These are phyloP conservation scores for Ptychoptera contaminata DNA, from an alignment of 2,888 invertebrate genomes.

Conservation along the genomic window DNA sequence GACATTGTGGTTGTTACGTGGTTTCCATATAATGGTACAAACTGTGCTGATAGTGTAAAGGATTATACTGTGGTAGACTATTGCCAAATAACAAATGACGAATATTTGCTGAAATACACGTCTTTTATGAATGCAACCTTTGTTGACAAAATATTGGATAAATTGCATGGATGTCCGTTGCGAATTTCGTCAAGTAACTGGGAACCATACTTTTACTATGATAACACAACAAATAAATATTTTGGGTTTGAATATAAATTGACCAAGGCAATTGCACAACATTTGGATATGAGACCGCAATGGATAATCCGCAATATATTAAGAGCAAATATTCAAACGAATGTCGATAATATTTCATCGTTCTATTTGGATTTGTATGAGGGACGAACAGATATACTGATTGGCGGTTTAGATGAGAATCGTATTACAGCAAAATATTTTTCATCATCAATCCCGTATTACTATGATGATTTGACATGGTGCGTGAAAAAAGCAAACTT, in stretches of 20 bases:
- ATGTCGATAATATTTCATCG: too few species aligned
- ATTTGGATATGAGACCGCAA: slow-evolving; percentile 18
- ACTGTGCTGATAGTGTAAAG: slow-evolving; percentile 20
- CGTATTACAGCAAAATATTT: slow-evolving; percentile 22
- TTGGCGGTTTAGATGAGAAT: slow-evolving; percentile 28
- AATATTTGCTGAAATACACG: neutral
- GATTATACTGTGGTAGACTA: neutral
- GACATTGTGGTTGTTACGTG: slow-evolving; percentile 19
- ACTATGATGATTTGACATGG: slow-evolving; percentile 29
- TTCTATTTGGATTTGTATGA: too few species aligned
- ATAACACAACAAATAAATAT: slow-evolving; percentile 6
- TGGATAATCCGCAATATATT: too few species aligned
- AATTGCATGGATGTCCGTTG: slow-evolving; percentile 24
- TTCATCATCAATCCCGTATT: slow-evolving; percentile 23
- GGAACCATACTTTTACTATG: slow-evolving; percentile 24
- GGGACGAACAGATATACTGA: slow-evolving; percentile 19
- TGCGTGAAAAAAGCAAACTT: slow-evolving; percentile 25
- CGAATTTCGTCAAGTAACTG: slow-evolving; percentile 21
- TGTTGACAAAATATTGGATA: slow-evolving; percentile 23
- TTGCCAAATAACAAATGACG: too few species aligned
- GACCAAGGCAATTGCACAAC: slow-evolving; percentile 22
- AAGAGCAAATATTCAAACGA: too few species aligned
- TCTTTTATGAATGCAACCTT: neutral
- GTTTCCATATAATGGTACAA: slow-evolving; percentile 26
- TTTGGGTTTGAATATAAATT: slow-evolving; percentile 24